A percentile compares a stretch with the other conserved stretches of the same genome.
Evolutionary conservation across 2,113 vertebrate species (phyloP).

Genomic region (Xenopus tropicalis): UCB_Xtro_10.0 CM004445.2:101213001-101213500

Average conservation of each 20-base stretch:
- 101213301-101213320: conserved; percentile 78
- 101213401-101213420: conserved; percentile 74
- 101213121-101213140: conserved; percentile 85
- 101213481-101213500: conserved; percentile 81
- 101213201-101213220: conserved; percentile 68
- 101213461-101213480: conserved; percentile 82
- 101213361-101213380: conserved; percentile 85
- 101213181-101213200: conserved; percentile 59
- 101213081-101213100: conserved; percentile 90
- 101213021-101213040: conserved; percentile 92
- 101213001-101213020: conserved; percentile 84
- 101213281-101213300: conserved; percentile 65
- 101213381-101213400: conserved; percentile 84
- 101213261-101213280: conserved; percentile 56
- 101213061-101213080: conserved; percentile 97
- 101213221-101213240: conserved; percentile 67
- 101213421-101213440: conserved; percentile 88
- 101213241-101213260: conserved; percentile 61
- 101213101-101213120: conserved; percentile 89
- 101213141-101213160: conserved; percentile 71
- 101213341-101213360: conserved; percentile 81
- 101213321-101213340: conserved; percentile 82
- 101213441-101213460: conserved; percentile 95
- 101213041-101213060: conserved; percentile 93
- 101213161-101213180: conserved; percentile 72